Evolutionary conservation across 2,113 vertebrate species (phyloP).

Genomic region (Syrmaticus mikado): DNA sequence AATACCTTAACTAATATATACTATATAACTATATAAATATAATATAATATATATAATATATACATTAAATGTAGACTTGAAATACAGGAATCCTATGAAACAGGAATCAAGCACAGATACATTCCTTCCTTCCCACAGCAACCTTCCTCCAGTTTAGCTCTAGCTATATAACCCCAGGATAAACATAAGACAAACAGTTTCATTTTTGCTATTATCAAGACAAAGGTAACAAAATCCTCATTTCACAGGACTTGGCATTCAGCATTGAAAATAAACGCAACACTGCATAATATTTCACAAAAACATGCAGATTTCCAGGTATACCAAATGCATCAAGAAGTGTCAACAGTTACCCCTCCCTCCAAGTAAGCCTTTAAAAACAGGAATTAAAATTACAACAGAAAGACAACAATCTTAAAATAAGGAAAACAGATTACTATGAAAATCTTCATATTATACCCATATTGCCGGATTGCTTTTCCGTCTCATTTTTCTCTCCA

Average conservation of each 20-base stretch:
- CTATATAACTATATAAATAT: too few species aligned
- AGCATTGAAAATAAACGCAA: background rate
- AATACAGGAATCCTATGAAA: background rate
- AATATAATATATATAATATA: too few species aligned
- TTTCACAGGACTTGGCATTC: background rate
- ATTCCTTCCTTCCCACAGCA: background rate
- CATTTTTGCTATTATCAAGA: background rate
- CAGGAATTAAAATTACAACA: conserved; percentile 9
- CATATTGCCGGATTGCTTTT: background rate
- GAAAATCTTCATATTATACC: conserved; percentile 20
- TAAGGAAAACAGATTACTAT: conserved; percentile 14
- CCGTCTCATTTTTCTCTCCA: conserved; percentile 24
- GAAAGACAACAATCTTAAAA: conserved; percentile 26
- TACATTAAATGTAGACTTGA: background rate
- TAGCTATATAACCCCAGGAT: background rate
- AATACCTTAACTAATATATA: background rate
- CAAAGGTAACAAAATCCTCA: background rate
- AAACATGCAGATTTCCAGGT: background rate
- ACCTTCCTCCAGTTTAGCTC: background rate
- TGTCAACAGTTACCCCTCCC: background rate
- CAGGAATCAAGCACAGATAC: background rate
- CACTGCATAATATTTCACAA: background rate
- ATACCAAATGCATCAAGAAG: conserved; percentile 16
- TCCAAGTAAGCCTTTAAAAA: conserved; percentile 10
- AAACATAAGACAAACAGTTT: background rate